Conservation (phyloP, 2,113 vertebrate species). For the Jacana jacana region DNA sequence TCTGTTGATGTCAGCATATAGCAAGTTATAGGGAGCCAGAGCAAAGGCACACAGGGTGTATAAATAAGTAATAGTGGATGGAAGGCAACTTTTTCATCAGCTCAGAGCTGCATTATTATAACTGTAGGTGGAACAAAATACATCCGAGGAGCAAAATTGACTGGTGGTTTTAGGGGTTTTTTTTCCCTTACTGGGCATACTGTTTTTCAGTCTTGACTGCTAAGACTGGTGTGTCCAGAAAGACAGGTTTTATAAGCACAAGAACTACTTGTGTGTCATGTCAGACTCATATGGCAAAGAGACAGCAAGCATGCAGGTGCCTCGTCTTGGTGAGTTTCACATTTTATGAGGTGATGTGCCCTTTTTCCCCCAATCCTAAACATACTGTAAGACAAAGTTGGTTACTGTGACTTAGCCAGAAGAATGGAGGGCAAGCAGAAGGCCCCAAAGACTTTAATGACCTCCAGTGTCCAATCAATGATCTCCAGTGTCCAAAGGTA, state of each 20-base stretch:
- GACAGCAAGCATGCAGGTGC: neutral
- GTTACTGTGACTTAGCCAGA: neutral
- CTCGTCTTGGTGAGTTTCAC: neutral
- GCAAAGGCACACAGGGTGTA: neutral
- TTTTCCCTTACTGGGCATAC: neutral
- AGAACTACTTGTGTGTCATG: fast-evolving
- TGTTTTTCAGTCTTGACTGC: neutral
- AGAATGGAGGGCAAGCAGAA: neutral
- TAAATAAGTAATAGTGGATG: neutral
- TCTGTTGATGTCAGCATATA: neutral
- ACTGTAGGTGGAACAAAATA: neutral
- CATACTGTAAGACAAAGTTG: neutral
- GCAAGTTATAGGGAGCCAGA: neutral
- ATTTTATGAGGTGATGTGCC: neutral
- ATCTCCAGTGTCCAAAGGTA: neutral
- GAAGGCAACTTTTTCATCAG: neutral
- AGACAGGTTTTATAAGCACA: neutral
- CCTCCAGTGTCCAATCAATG: neutral
- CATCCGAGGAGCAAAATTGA: neutral
- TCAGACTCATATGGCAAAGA: neutral
- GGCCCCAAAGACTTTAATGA: neutral
- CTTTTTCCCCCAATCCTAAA: neutral
- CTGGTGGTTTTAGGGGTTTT: no score
- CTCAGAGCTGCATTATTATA: neutral
- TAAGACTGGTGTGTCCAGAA: neutral